A percentile compares a stretch with the other conserved stretches of the same genome.
These are phyloP conservation scores for Polypedilum vanderplanki DNA, from an alignment of 1,140 invertebrate species.

Conservation along the genomic window DNA sequence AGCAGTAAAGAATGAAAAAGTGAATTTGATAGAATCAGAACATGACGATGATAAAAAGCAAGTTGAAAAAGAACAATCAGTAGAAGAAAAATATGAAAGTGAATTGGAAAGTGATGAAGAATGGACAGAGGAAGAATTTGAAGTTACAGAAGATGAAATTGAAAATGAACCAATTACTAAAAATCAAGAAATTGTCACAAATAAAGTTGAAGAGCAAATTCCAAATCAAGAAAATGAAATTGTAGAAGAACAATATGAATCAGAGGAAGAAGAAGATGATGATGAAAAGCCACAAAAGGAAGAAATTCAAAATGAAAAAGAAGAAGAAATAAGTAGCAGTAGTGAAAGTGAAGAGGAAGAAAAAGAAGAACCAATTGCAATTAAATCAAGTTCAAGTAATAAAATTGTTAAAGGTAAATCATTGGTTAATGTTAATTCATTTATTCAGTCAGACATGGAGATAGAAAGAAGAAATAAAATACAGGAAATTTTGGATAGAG, in stretches of 20 bases:
- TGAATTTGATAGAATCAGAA: background rate
- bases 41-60: background rate
- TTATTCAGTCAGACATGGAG: background rate
- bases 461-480: background rate
- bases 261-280: background rate
- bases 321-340: background rate
- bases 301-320: background rate
- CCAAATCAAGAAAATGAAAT: background rate
- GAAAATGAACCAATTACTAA: background rate
- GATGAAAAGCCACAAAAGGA: background rate
- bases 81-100: conserved; percentile 28
- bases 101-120: conserved; percentile 9
- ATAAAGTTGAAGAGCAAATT: background rate
- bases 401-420: conserved; percentile 16
- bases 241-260: background rate
- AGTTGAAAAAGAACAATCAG: conserved; percentile 32
- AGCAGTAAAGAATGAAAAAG: background rate
- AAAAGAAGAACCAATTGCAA: background rate
- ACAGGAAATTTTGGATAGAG: background rate
- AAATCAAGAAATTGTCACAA: background rate
- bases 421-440: conserved; percentile 23
- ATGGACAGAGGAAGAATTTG: conserved; percentile 31
- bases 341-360: background rate
- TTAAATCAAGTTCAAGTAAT: background rate
- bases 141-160: conserved; percentile 28